phyloP scores from a whole-genome alignment of 2,113 vertebrate genomes.

The Coracopsis vasa region DNA sequence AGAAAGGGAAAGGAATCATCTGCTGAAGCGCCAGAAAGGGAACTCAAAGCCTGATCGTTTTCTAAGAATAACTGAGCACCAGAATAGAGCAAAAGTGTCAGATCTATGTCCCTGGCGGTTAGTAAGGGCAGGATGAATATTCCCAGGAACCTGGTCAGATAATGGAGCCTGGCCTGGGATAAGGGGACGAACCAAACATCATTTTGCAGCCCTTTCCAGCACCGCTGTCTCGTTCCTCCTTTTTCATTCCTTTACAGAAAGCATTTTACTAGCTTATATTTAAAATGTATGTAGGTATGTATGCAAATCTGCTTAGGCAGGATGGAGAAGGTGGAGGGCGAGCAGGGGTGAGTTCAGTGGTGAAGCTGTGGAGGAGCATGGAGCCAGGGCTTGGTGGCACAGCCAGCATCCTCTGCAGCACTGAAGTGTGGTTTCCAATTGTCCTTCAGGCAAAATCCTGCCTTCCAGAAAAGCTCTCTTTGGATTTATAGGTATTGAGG shows the following conservation, averaged over 20 bases:
- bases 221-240: rapidly evolving
- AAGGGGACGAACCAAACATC: rapidly evolving
- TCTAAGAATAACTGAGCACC: background rate
- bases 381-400: background rate
- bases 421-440: rapidly evolving
- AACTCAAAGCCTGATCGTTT: background rate
- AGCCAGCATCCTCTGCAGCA: background rate
- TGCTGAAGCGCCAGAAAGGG: background rate
- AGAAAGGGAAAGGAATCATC: background rate
- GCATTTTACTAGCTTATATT: background rate
- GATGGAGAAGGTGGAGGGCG: background rate
- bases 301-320: background rate
- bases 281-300: background rate
- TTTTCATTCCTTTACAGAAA: background rate
- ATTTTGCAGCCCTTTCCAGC: background rate
- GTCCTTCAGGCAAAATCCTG: background rate
- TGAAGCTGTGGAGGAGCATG: background rate
- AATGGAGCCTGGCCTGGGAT: background rate
- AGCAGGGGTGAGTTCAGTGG: background rate
- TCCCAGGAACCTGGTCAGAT: rapidly evolving
- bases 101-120: rapidly evolving
- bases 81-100: background rate
- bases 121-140: background rate
- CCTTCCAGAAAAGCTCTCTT: background rate
- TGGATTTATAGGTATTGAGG: rapidly evolving